Percentiles rank a stretch among this genome's conserved stretches.
Evolutionary conservation across 2,797 vertebrate species (phyloP).

Genomic region (Acanthiza pusilla): DNA sequence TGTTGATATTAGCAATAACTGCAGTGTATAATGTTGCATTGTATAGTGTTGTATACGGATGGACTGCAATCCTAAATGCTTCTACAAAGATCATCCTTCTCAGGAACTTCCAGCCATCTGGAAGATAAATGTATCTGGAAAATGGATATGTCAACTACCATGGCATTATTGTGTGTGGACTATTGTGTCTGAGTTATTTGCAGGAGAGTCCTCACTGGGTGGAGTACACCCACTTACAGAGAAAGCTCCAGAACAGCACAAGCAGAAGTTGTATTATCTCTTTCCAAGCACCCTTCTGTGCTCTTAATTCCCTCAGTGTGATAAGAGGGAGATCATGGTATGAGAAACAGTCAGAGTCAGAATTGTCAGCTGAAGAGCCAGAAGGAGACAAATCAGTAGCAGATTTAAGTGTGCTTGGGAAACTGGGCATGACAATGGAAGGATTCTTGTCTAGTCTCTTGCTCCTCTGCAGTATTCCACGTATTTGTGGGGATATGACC

Average conservation of each 20-base stretch:
- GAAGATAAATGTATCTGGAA: not conserved
- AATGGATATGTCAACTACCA: not conserved
- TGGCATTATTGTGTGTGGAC: not conserved
- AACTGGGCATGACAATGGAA: not conserved
- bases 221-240: not conserved
- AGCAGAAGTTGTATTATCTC: not conserved
- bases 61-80: not conserved
- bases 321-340: not conserved
- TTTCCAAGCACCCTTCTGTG: not conserved
- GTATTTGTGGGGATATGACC: not conserved
- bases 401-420: not conserved
- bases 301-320: not conserved
- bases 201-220: not conserved
- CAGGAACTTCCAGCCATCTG: not conserved
- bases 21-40: not conserved
- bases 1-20: not conserved
- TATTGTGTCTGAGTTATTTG: not conserved
- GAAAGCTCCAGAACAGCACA: not conserved
- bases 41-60: not conserved
- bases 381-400: not conserved
- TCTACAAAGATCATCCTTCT: not conserved
- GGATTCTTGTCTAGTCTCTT: not conserved
- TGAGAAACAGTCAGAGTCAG: not conserved
- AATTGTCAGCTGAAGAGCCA: not conserved
- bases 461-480: not conserved